Percentiles rank a stretch among this genome's conserved stretches.
These are phyloP conservation scores for Dipodomys merriami DNA, from an alignment of 2,113 vertebrate species.

Conservation along the genomic window DNA sequence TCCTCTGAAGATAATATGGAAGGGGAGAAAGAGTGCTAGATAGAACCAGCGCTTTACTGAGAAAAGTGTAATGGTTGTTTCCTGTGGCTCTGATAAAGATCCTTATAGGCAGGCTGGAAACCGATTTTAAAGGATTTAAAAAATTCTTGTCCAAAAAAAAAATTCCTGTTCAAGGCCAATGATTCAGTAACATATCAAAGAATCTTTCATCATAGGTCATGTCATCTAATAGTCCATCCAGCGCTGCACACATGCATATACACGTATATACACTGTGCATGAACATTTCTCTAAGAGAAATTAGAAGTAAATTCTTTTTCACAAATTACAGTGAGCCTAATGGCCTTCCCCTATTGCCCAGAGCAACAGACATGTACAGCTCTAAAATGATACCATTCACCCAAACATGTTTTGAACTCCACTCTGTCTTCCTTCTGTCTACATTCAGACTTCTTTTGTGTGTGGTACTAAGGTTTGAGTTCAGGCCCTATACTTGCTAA, in stretches of 20 bases:
- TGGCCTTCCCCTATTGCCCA: not conserved
- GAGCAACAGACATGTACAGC: not conserved
- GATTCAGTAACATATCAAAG: not conserved
- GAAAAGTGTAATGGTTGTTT: not conserved
- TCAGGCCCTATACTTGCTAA: no score
- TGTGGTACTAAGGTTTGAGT: no score
- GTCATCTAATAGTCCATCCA: not conserved
- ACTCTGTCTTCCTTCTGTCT: not conserved
- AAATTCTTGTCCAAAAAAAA: not conserved
- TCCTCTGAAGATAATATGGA: not conserved
- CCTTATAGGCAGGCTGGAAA: not conserved
- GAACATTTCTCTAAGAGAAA: conserved; percentile 15
- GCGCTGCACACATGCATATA: not conserved
- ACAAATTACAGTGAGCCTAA: conserved; percentile 6
- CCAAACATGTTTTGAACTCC: not conserved
- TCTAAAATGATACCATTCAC: conserved; percentile 7
- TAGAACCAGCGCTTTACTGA: not conserved
- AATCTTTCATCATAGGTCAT: not conserved
- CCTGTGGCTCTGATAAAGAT: not conserved
- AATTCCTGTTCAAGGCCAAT: conserved; percentile 34
- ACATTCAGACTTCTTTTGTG: not conserved
- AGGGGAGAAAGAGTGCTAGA: not conserved
- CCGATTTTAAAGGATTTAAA: not conserved
- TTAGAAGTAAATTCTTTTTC: not conserved
- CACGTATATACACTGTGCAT: no score